Percentiles rank a stretch among this genome's conserved stretches.
Evolutionary conservation across 2,797 vertebrate genomes (phyloP).

Genomic region (Pteropus rufus): DNA sequence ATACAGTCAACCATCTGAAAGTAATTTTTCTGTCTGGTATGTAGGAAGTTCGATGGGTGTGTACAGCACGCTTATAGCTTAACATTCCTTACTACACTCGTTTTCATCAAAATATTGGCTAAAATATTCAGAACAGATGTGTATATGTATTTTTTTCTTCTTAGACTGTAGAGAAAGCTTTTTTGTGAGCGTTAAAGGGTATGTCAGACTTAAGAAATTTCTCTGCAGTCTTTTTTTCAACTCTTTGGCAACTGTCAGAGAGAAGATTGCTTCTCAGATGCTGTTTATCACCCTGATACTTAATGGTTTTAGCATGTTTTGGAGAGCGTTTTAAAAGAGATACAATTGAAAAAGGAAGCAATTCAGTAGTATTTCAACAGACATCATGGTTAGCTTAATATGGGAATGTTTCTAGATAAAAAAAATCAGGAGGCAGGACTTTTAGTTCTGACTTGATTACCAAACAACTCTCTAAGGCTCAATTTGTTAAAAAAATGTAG

Average conservation of each 20-base stretch:
- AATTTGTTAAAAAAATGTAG: background rate
- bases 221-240: background rate
- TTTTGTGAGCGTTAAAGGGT: conserved; percentile 19
- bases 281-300: conserved; percentile 18
- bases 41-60: conserved; percentile 44
- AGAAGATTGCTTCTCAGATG: conserved; percentile 4
- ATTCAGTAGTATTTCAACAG: conserved; percentile 23
- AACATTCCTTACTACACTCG: conserved; percentile 58
- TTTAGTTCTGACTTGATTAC: conserved; percentile 18
- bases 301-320: conserved; percentile 47
- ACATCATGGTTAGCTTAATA: background rate
- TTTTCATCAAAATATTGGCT: conserved; percentile 64
- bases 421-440: background rate
- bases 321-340: background rate
- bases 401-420: conserved; percentile 26
- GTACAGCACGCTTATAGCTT: conserved; percentile 52
- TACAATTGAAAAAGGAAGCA: conserved; percentile 1
- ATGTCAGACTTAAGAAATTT: conserved; percentile 40
- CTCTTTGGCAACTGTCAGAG: conserved; percentile 28
- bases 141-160: conserved; percentile 26
- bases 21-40: conserved; percentile 70
- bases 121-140: conserved; percentile 71
- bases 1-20: conserved; percentile 70
- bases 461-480: conserved; percentile 4
- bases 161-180: conserved; percentile 39